Evolutionary conservation across 2,888 invertebrate species (phyloP).

Genomic region (Lochmaea capreae): DNA sequence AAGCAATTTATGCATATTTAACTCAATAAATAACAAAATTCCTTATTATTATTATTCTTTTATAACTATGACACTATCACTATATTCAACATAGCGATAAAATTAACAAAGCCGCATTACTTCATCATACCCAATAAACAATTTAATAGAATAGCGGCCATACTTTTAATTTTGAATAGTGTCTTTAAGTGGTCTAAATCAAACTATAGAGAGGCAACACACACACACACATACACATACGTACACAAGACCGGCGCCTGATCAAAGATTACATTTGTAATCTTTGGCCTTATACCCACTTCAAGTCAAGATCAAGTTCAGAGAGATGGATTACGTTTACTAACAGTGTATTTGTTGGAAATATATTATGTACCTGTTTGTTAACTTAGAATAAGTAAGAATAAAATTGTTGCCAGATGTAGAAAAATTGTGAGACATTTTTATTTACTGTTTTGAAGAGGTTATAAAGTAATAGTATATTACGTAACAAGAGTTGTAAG

Average conservation of each 20-base stretch:
- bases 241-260: slow-evolving; percentile 40
- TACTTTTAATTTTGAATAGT: slow-evolving; percentile 18
- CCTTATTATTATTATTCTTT: not conserved
- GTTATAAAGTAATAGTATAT: too few relatives aligned
- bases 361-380: slow-evolving; percentile 19
- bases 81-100: not conserved
- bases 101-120: slow-evolving; percentile 7
- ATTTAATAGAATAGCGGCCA: slow-evolving; percentile 22
- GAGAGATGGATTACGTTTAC: slow-evolving; percentile 42
- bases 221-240: too few relatives aligned
- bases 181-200: slow-evolving; percentile 29
- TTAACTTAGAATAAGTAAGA: slow-evolving; percentile 17
- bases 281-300: too few relatives aligned
- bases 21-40: not conserved
- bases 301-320: slow-evolving; percentile 44
- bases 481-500: too few relatives aligned
- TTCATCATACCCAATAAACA: slow-evolving; percentile 23
- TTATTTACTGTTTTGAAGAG: too few relatives aligned
- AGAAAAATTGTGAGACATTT: not conserved
- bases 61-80: not conserved
- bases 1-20: not conserved
- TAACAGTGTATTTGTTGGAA: slow-evolving; percentile 30
- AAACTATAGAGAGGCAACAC: slow-evolving; percentile 11
- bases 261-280: too few relatives aligned
- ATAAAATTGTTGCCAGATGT: not conserved